A percentile compares a stretch with the other conserved stretches of the same genome.
Conservation (phyloP, 2,888 invertebrate species). For the Epistrophe eligans region DNA sequence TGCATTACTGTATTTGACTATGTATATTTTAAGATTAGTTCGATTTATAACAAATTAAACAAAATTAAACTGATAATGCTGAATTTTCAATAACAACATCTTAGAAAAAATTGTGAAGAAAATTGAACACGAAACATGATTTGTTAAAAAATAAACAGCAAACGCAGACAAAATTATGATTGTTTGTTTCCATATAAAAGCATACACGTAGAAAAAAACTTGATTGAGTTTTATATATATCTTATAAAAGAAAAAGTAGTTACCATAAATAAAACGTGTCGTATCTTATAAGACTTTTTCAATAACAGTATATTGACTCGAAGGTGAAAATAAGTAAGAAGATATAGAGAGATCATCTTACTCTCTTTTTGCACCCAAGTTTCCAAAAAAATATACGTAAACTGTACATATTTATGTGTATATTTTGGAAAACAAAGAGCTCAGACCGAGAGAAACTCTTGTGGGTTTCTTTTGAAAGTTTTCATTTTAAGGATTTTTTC, state of each 20-base stretch:
- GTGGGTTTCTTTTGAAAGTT: conserved; percentile 35
- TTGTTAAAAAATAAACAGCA: conserved; percentile 57
- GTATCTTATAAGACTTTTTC: conserved; percentile 55
- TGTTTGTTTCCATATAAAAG: conserved; percentile 31
- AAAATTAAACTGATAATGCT: conserved; percentile 49
- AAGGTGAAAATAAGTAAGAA: conserved; percentile 27
- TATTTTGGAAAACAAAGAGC: conserved; percentile 44
- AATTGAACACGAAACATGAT: conserved; percentile 35
- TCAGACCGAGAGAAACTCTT: conserved; percentile 39
- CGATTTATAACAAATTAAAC: conserved; percentile 49
- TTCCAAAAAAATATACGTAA: background rate
- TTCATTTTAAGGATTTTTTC: conserved; percentile 35
- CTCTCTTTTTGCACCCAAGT: background rate
- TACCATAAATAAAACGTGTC: conserved; percentile 23
- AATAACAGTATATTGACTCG: conserved; percentile 24
- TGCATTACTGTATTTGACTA: conserved; percentile 64
- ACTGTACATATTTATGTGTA: background rate
- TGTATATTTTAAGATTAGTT: conserved; percentile 68
- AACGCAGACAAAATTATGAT: conserved; percentile 23
- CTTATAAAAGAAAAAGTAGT: conserved; percentile 22
- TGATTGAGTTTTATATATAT: conserved; percentile 47
- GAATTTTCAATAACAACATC: conserved; percentile 51
- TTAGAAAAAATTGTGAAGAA: conserved; percentile 62
- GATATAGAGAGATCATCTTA: background rate
- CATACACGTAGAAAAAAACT: conserved; percentile 13